Evolutionary conservation across 1,140 invertebrate species (phyloP), one percentile per base, ranked within the genome.

Genomic region (Hormaphis cornu): DNA sequence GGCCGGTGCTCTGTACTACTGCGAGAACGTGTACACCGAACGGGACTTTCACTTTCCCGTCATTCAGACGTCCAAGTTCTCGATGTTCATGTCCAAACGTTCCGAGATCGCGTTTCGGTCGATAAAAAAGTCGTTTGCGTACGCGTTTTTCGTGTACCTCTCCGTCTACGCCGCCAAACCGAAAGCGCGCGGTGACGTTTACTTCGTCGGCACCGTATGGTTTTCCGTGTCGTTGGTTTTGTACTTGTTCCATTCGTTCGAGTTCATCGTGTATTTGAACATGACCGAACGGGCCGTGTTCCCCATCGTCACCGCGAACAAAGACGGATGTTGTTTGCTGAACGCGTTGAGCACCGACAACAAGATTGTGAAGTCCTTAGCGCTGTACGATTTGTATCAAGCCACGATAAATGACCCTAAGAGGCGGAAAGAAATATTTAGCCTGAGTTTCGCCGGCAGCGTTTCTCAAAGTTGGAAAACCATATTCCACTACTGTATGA

Each of bases 381-480:
- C 61, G 16, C 16, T 66, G 3, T 66, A 50, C 24, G 61, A 66
- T 48, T 18, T 66, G 10, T 66, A 66, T 33, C 61, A 48, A 66
- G 44, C 61, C 0, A 66, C 44, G 20, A 50, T 66, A 24, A 66
- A 66, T n/a, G 61, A 66, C 24, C 5, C 18, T 16, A 16, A 44
- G 4, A 66, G 61, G n/a, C 33, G 61, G 24, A 66, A 66, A 50
- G 44, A 66, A 9, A 66, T 66, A 66, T 66, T 66, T 66, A 50
- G 61, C 24, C 24, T 66, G 10, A 50, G 61, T 48, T 66, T 66
- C 24, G 61, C 61, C 1, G 61, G 61, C 20, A 66, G 35, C 16
- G 28, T 66, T 33, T 18, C 61, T 16, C 28, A 50, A 9, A 50
- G 44, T 48, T 66, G 61, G 61, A 66, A 66, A 66, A 66, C n/a